These are phyloP conservation scores for Trochalopteron elliotii DNA, from an alignment of 2,113 vertebrate species.

Conservation along the genomic window DNA sequence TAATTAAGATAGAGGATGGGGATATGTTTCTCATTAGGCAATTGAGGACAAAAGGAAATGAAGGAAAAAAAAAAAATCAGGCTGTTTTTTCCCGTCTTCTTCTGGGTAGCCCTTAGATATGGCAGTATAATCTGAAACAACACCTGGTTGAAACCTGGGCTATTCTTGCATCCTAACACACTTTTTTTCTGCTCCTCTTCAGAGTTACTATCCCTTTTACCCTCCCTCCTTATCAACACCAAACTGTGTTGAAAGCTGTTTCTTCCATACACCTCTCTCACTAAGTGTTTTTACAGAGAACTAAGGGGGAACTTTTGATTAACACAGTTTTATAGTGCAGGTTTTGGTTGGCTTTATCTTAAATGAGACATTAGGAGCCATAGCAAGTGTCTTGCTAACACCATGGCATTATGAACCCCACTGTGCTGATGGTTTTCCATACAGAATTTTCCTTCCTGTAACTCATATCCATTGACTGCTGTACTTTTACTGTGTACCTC, in stretches of 20 bases:
- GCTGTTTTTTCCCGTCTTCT: fast-evolving
- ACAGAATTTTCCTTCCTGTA: not conserved
- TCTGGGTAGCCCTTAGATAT: not conserved
- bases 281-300: not conserved
- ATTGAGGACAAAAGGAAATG: not conserved
- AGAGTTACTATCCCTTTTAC: not conserved
- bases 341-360: not conserved
- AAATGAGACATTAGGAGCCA: not conserved
- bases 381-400: not conserved
- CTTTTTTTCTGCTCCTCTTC: not conserved
- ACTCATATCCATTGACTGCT: not conserved
- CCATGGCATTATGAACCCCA: not conserved
- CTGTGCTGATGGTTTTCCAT: not conserved
- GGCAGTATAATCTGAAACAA: not conserved
- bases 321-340: not conserved
- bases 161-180: not conserved
- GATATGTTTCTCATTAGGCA: not conserved
- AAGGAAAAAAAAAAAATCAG: not conserved
- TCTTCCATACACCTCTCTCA: not conserved
- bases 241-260: not conserved
- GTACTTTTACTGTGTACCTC: not conserved
- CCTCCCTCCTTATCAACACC: not conserved
- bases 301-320: not conserved
- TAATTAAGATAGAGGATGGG: not conserved
- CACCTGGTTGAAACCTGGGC: not conserved